phyloP scores from a whole-genome alignment of 2,113 vertebrate genomes.

The Thalassarche chlororhynchos region DNA sequence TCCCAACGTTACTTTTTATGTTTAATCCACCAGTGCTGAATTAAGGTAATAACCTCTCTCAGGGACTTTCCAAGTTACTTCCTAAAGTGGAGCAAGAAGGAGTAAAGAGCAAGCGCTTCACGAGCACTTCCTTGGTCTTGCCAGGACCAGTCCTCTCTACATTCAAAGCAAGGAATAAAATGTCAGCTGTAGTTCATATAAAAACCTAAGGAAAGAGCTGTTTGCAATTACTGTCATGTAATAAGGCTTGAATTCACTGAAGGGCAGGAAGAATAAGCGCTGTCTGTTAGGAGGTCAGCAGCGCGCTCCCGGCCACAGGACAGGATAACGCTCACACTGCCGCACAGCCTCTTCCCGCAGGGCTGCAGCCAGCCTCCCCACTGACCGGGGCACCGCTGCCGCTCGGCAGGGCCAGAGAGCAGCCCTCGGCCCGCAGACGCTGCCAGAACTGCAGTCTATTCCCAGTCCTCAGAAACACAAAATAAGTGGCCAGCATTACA shows the following conservation, averaged over 20 bases:
- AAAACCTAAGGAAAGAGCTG: neutral
- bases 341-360: rapidly evolving
- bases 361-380: neutral
- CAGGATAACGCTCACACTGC: rapidly evolving
- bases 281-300: neutral
- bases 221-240: neutral
- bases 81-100: neutral
- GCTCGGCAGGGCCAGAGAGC: neutral
- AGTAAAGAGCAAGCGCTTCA: neutral
- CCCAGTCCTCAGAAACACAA: neutral
- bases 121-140: neutral
- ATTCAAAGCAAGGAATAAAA: neutral
- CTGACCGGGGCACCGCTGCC: rapidly evolving
- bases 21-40: neutral
- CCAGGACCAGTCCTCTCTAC: neutral
- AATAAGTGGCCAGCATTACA: too few relatives aligned
- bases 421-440: rapidly evolving
- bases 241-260: neutral
- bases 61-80: neutral
- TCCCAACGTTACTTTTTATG: neutral
- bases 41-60: neutral
- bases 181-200: neutral
- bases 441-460: neutral
- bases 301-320: rapidly evolving
- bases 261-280: neutral